Conservation (phyloP, 2,888 invertebrate genomes). For the Lutraria lutraria region DNA sequence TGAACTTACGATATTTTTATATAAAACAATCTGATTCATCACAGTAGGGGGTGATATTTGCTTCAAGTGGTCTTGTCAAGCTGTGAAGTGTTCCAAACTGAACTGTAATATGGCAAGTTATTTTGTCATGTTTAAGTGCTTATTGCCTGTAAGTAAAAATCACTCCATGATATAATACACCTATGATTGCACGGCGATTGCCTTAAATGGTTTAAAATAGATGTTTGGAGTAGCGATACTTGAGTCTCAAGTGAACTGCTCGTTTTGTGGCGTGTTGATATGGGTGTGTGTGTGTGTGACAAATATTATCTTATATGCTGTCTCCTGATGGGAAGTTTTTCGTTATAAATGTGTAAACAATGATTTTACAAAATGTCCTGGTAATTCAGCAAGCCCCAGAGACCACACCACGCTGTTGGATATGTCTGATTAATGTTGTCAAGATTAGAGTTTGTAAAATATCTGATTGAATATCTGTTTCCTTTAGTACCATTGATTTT, state of each 20-base stretch:
- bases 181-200: neutral
- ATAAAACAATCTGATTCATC: neutral
- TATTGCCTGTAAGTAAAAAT: conserved; percentile 35
- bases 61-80: conserved; percentile 27
- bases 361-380: conserved; percentile 13
- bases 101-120: conserved; percentile 34
- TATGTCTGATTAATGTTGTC: neutral
- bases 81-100: conserved; percentile 38
- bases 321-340: conserved; percentile 1
- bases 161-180: conserved; percentile 4
- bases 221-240: conserved; percentile 40
- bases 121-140: conserved; percentile 33
- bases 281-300: neutral
- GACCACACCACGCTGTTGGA: neutral
- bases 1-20: neutral
- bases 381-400: neutral
- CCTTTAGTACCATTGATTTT: neutral
- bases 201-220: conserved; percentile 52
- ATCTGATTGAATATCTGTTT: conserved; percentile 1
- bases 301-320: neutral
- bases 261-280: conserved; percentile 17
- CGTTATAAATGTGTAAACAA: conserved; percentile 3
- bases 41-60: neutral
- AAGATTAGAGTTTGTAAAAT: neutral
- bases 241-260: conserved; percentile 43